Percentiles rank a stretch among this genome's conserved stretches.
Conservation (phyloP, 1,140 invertebrate species). For the Meteorus sp. region DNA sequence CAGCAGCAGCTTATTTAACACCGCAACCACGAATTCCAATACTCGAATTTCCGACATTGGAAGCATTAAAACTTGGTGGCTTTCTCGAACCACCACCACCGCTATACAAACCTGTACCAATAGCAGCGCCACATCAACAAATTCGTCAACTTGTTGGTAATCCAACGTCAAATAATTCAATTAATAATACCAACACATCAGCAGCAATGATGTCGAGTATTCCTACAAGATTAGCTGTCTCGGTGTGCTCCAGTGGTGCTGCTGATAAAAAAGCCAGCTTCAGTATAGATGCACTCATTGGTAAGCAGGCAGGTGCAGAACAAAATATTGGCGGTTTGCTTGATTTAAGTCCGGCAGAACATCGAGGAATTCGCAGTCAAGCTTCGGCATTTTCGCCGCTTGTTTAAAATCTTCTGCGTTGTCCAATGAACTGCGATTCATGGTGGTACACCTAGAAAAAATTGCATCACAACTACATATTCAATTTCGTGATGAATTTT, state of each 20-base stretch:
- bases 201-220: slow-evolving; percentile 8
- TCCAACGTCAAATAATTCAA: slow-evolving; percentile 6
- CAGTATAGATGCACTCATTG: slow-evolving; percentile 61
- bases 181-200: slow-evolving; percentile 12
- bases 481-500: too few relatives aligned
- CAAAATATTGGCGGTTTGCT: slow-evolving; percentile 45
- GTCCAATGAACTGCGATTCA: not conserved
- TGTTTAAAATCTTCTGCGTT: slow-evolving; percentile 37
- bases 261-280: slow-evolving; percentile 56
- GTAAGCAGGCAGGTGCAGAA: slow-evolving; percentile 50
- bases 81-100: slow-evolving; percentile 50
- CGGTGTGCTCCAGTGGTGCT: slow-evolving; percentile 24
- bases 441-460: too few relatives aligned
- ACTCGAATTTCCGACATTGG: slow-evolving; percentile 58
- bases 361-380: slow-evolving; percentile 55
- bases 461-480: too few relatives aligned
- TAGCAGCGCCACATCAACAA: slow-evolving; percentile 46
- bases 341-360: slow-evolving; percentile 53
- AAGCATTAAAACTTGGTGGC: slow-evolving; percentile 55
- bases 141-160: slow-evolving; percentile 21
- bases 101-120: slow-evolving; percentile 58
- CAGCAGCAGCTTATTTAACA: slow-evolving; percentile 53
- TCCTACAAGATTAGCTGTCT: slow-evolving; percentile 4
- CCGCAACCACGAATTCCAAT: slow-evolving; percentile 54
- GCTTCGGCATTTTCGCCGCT: slow-evolving; percentile 57